Evolutionary conservation across 1,140 invertebrate species (phyloP).

Genomic region (Cecropterus lyciades): DNA sequence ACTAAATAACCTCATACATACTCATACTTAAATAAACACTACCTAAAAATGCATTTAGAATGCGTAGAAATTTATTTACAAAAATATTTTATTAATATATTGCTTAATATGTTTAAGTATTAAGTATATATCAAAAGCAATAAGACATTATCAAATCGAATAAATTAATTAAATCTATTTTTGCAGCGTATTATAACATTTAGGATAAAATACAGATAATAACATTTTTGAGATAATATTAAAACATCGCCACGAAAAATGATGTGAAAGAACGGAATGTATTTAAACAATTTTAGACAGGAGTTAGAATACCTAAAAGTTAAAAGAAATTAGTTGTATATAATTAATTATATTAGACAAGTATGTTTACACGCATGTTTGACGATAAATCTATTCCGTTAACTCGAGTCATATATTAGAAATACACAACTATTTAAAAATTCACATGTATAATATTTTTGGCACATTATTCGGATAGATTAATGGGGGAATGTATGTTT

Average conservation of each 20-base stretch:
- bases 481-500: not conserved
- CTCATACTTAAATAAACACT: slow-evolving; percentile 17
- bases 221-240: too few species aligned
- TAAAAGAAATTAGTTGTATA: too few species aligned
- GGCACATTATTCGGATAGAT: not conserved
- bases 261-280: not conserved
- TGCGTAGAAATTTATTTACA: slow-evolving; percentile 35
- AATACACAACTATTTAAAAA: too few species aligned
- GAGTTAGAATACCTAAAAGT: too few species aligned
- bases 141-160: not conserved
- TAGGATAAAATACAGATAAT: not conserved
- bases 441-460: not conserved
- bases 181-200: not conserved
- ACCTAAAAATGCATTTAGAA: slow-evolving; percentile 30
- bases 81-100: slow-evolving; percentile 33
- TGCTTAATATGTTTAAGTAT: slow-evolving; percentile 13
- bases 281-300: not conserved
- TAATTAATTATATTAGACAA: too few species aligned
- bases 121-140: slow-evolving; percentile 10
- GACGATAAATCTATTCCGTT: too few species aligned
- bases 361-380: too few species aligned
- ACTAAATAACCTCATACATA: slow-evolving; percentile 16
- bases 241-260: not conserved
- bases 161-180: not conserved
- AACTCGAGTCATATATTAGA: too few species aligned